Evolutionary conservation across 1,140 invertebrate genomes (phyloP).

Genomic region (Papilio polytes): DNA sequence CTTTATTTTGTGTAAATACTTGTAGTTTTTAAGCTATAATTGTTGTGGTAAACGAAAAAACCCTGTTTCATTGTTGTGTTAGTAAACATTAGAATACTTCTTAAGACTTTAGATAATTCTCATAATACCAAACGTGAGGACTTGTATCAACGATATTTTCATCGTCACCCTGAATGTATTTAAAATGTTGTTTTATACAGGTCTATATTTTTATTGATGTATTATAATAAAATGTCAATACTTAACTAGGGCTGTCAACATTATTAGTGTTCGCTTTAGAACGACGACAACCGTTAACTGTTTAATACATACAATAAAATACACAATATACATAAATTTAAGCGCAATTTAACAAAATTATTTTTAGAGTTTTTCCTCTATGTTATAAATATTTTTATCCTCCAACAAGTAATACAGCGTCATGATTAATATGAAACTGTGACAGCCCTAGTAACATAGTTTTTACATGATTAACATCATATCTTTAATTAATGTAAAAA

Average conservation of each 20-base stretch:
- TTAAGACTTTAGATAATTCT: not conserved
- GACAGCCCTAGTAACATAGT: conserved; percentile 7
- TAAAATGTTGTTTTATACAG: not conserved
- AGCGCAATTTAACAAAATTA: not conserved
- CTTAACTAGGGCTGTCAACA: conserved; percentile 8
- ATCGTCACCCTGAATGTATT: not conserved
- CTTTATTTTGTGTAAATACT: not conserved
- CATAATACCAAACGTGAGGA: no score
- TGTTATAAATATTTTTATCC: not conserved
- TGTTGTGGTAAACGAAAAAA: not conserved
- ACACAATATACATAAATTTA: not conserved
- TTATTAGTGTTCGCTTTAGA: not conserved
- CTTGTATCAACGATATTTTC: not conserved
- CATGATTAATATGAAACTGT: not conserved
- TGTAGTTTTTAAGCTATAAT: not conserved
- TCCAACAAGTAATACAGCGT: not conserved
- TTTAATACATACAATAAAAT: not conserved
- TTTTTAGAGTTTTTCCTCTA: not conserved
- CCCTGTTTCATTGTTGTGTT: not conserved
- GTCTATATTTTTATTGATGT: not conserved
- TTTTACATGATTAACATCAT: not conserved
- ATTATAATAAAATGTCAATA: not conserved
- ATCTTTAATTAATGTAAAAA: conserved; percentile 2
- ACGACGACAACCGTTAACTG: not conserved
- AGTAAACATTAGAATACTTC: not conserved